Evolutionary conservation across 1,140 invertebrate species (phyloP).

Genomic region (Adelges cooleyi): DNA sequence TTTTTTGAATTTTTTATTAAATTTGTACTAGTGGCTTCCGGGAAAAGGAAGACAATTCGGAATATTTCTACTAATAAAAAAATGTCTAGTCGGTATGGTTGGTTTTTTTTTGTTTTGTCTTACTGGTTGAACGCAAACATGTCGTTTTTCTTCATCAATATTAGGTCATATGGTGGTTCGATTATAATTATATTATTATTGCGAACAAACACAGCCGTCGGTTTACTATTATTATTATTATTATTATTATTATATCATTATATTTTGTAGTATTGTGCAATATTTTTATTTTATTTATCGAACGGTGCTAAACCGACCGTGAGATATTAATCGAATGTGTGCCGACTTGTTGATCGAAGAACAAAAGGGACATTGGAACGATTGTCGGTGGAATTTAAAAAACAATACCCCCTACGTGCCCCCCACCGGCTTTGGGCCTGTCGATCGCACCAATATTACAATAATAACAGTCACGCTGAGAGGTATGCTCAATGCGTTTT

Average conservation of each 20-base stretch:
- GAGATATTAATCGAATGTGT: slow-evolving; percentile 16
- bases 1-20: no score
- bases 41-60: no score
- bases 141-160: no score
- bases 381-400: slow-evolving; percentile 10
- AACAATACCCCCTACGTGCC: slow-evolving; percentile 11
- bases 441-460: slow-evolving; percentile 22
- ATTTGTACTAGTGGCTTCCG: no score
- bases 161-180: no score
- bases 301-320: slow-evolving; percentile 1
- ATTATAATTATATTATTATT: no score
- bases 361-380: slow-evolving; percentile 24
- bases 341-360: slow-evolving; percentile 23
- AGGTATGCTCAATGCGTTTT: neutral
- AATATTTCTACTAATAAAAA: no score
- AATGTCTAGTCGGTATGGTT: no score
- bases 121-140: no score
- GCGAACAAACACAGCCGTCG: no score
- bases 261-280: neutral
- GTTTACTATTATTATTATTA: slow-evolving; percentile 1
- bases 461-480: slow-evolving; percentile 18
- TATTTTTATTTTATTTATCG: no score
- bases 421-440: slow-evolving; percentile 7
- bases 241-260: slow-evolving; percentile 1
- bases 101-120: no score